These are phyloP conservation scores for Sialis lutaria DNA, from an alignment of 2,888 invertebrate genomes.

Conservation along the genomic window DNA sequence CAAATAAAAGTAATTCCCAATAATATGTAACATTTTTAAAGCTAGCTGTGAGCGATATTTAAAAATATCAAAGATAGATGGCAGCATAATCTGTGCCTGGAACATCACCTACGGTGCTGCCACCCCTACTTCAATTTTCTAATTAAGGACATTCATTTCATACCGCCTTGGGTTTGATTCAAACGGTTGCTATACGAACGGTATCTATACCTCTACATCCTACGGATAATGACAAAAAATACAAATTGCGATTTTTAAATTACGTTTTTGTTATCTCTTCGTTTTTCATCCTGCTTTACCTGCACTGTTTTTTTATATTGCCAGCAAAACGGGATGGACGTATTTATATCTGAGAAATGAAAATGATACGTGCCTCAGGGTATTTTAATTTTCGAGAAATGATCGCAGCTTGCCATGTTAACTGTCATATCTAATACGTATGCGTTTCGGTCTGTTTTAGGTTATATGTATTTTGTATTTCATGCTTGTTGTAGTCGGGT, in stretches of 20 bases:
- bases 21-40: background rate
- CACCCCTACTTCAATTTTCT: background rate
- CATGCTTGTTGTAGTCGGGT: background rate
- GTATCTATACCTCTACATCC: background rate
- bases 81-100: background rate
- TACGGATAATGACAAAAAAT: slow-evolving; percentile 23
- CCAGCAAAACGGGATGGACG: background rate
- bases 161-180: background rate
- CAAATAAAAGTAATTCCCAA: background rate
- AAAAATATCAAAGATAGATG: background rate
- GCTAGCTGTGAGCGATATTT: background rate
- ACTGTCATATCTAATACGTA: background rate
- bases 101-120: too few species aligned
- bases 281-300: background rate
- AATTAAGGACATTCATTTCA: background rate
- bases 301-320: background rate
- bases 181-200: background rate
- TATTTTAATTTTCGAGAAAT: slow-evolving; percentile 29
- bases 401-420: slow-evolving; percentile 12
- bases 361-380: slow-evolving; percentile 26
- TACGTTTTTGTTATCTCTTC: slow-evolving; percentile 24
- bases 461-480: background rate
- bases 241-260: slow-evolving; percentile 27
- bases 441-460: background rate
- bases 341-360: slow-evolving; percentile 17